Base-by-base conservation (phyloP, 1,140 invertebrate species). In the Trichonephila clavata region DNA sequence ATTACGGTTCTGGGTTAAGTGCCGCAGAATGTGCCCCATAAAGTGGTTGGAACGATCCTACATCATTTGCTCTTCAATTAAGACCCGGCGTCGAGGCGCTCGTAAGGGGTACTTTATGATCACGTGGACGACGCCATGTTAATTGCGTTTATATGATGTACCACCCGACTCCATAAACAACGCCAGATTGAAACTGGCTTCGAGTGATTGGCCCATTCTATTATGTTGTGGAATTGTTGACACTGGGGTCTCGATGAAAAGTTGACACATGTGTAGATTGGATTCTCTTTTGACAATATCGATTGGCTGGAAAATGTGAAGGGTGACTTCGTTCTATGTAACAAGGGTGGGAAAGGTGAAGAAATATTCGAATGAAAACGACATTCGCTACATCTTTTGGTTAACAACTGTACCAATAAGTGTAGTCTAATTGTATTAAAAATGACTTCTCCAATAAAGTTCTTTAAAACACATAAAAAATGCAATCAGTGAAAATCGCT, bases 121-220 rank as follows among this genome's bases (percentile, higher is more conserved):
- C 24, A 39, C 27, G 24, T 7, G 71, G 71, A 39, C 24, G 71
- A 27, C 71, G 71, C 24, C 71, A 77, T 77, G 14, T 77, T 77
- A 77, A 77, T 77, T 77, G 71, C 71, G 32, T 77, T 77, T 77
- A 77, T 77, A 77, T 77, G 71, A 77, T 39, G 71, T 1, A 77
- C 71, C 71, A 2, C 16, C 71, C 32, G 27, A 1, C 24, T 77
- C 71, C 71, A 77, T 77, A 77, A 77, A 77, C 68, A 77, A 27
- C 10, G 27, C 27, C 71, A 77, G 71, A 77, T 77, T 77, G 71
- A 77, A 77, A 27, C 14, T 27, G 4, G 27, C 24, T 4, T 6
- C 5, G 18, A 77, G 18, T 77, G 71, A 77, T 77, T 77, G 27
- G 50, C 14, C 27, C 71, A 39, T 77, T 77, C 71, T 18, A 39